Evolutionary conservation across 1,140 invertebrate species (phyloP), one percentile per base, ranked within the genome.

Genomic region (Globodera ellingtonae): DNA sequence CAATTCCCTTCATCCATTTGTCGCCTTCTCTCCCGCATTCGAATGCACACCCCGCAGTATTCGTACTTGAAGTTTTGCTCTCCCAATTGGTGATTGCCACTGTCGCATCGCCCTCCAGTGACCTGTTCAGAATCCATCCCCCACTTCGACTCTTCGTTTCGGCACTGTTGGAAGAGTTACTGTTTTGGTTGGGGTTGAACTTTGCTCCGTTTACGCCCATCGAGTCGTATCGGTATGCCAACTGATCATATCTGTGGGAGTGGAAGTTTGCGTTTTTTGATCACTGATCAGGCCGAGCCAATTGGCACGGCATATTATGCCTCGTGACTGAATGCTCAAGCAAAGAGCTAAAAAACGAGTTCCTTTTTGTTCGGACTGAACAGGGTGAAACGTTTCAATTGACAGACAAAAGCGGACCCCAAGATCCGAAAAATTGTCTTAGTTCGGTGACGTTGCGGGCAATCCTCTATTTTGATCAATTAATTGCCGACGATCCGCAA

Each of bases 31-130:
- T 35, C 35, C 35, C 35, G 35, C 35, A 35, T 35, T 35, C 35
- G 35, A 3, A 35, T 35, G 35, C 35, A 35, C 35, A 2, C 1
- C 35, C 35, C 35, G 35, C 35, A 35, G 35, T 35, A 35, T 35
- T 35, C 35, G 3, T 35, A 0, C 35, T 35, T 35, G 35, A 3
- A 35, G 35, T 73, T 73, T 18, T 15, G 56, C 56, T 15, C 10
- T 18, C 15, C 56, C 56, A 62, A 62, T 62, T 70, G 21, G 67
- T 44, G 7, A 70, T 70, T 35, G 67, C n/a, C 67, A 70, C 67
- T 13, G 67, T 13, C 24, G 9, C 35, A 18, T 70, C 24, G 6
- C 67, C 67, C 6, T 70, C 67, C 67, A 44, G 35, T 21, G 24
- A 9, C n/a, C 46, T 70, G 67, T 70, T 70, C 67, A 70, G 21